phyloP scores from a whole-genome alignment of 2,113 vertebrate species.

The Siniperca knerii region DNA sequence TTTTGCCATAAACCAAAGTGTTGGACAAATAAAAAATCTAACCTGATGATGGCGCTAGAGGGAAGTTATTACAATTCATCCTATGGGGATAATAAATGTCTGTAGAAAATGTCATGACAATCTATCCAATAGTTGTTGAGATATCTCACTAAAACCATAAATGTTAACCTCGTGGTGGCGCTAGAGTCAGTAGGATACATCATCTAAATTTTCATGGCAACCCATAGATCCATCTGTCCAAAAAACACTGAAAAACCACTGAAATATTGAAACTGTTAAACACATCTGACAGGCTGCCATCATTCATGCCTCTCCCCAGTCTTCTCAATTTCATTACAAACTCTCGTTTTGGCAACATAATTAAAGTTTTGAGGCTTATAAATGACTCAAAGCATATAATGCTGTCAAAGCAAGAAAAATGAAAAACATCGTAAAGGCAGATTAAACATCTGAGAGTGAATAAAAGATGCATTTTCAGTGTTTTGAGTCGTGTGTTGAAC shows the following conservation, averaged over 20 bases:
- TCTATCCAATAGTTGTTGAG: background rate
- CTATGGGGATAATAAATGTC: background rate
- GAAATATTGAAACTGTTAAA: background rate
- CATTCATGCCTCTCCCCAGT: background rate
- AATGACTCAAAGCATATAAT: conserved; percentile 8
- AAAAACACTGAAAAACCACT: background rate
- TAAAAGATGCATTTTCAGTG: conserved; percentile 14
- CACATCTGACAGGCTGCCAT: conserved; percentile 10
- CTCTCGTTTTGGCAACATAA: conserved; percentile 1
- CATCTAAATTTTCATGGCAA: background rate
- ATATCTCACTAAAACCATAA: background rate
- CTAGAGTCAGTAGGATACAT: background rate
- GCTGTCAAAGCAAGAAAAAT: conserved; percentile 13
- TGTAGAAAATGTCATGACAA: background rate
- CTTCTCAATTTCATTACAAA: conserved; percentile 27
- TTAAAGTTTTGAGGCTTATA: conserved; percentile 10
- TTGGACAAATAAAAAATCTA: background rate
- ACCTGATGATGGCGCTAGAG: background rate
- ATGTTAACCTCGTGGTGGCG: background rate
- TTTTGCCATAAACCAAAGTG: background rate
- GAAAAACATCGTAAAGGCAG: background rate
- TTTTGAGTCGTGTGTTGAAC: conserved; percentile 5
- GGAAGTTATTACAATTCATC: background rate
- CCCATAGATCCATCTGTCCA: background rate
- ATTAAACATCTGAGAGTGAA: conserved; percentile 12